Evolutionary conservation across 1,140 invertebrate species (phyloP).

Genomic region (Dysdera silvatica): DNA sequence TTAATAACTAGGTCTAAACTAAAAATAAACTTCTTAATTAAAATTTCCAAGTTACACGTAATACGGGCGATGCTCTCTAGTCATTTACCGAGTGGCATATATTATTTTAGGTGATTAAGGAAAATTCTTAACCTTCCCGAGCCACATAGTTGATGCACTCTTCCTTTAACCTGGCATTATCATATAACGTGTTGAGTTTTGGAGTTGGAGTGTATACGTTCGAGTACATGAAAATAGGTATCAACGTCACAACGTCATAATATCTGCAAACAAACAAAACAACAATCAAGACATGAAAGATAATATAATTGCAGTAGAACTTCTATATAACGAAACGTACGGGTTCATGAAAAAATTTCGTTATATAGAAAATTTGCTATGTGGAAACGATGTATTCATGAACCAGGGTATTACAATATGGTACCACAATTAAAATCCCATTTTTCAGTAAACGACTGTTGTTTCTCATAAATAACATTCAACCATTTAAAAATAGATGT

Average conservation of each 20-base stretch:
- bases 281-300: not conserved
- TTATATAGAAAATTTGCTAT: too few species aligned
- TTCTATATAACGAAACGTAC: not conserved
- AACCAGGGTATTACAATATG: too few species aligned
- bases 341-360: not conserved
- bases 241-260: constrained; percentile 66
- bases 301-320: not conserved
- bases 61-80: too few species aligned
- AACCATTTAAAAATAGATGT: too few species aligned
- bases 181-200: constrained; percentile 51
- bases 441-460: too few species aligned
- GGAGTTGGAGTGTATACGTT: constrained; percentile 85
- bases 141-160: constrained; percentile 67
- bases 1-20: too few species aligned
- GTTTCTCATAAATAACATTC: too few species aligned
- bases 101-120: not conserved
- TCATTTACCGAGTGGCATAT: constrained; percentile 2
- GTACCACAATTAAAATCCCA: too few species aligned
- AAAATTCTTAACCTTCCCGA: constrained; percentile 49
- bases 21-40: too few species aligned
- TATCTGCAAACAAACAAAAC: constrained; percentile 46
- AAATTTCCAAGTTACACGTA: too few species aligned
- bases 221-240: constrained; percentile 87
- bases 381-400: too few species aligned
- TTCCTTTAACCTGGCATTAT: constrained; percentile 59